Base-by-base conservation (phyloP, 2,888 invertebrate species). In the Drosophila subsilvestris region DNA sequence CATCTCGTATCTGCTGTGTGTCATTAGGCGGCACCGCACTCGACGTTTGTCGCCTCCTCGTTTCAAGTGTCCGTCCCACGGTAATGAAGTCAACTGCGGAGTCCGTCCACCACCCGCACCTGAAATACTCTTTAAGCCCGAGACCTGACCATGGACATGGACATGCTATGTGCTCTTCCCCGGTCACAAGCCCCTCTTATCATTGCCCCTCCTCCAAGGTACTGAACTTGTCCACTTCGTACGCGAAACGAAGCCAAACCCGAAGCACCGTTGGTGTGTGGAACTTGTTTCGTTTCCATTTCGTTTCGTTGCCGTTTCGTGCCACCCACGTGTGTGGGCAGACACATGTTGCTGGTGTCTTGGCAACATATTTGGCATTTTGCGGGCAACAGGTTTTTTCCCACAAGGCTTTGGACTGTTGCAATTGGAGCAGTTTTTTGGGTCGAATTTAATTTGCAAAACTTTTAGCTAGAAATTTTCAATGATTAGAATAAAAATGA, bases 21-120 rank as follows among this genome's bases (percentile, higher is more conserved):
- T 83, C 82, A 86, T 86, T 86, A 83, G 86, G 83, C 75, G 76
- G 77, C 71, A 57, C 59, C 59, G 71, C 77, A 75, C 82, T 75
- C 75, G 63, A 61, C 66, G 56, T 37, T 37, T 73, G 72, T 49
- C 58, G 71, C 63, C 42, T 44, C 43, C 69, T 45, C 62, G 59
- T 48, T 67, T 83, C 80, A 75, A 86, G 82, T 83, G 84, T 86
- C 82, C 76, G 25, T 25, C 68, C 70, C 62, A 22, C 83, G 78
- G 83, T 82, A 83, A 83, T 83, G 82, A 83, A 83, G 86, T 86
- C 82, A 83, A 80, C 82, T 79, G 68, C 54, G 63, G 27, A 57
- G 22, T 25, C 25, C 25, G 25, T 25, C 14, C 32, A 32, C 37
- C 57, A 50, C 57, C 66, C 66, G 57, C 57, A 67, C 66, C 66